A percentile compares a stretch with the other conserved stretches of the same genome.
phyloP scores from a whole-genome alignment of 2,113 vertebrate species.

The Rutilus rutilus region DNA sequence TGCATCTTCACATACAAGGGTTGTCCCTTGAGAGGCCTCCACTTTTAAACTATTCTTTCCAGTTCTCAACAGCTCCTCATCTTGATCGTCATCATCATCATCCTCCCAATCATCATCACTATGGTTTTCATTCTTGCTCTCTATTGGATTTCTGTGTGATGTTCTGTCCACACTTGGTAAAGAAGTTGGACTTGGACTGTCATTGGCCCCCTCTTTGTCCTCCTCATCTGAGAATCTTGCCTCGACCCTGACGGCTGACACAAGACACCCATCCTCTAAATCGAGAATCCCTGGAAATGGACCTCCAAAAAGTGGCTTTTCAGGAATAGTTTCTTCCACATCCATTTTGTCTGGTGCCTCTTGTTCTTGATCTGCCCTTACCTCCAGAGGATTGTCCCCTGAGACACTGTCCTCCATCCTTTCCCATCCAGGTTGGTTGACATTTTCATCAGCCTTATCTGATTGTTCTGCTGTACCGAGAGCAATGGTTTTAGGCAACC shows the following conservation, averaged over 20 bases:
- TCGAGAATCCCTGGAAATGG: conserved; percentile 53
- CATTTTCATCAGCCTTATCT: neutral
- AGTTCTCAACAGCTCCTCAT: conserved; percentile 38
- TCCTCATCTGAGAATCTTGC: conserved; percentile 75
- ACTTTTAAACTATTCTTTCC: conserved; percentile 6
- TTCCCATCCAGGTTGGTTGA: neutral
- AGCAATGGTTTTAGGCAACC: neutral
- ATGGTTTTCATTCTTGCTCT: conserved; percentile 47
- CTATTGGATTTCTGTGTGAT: conserved; percentile 44
- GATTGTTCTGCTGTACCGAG: neutral
- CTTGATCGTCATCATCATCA: conserved; percentile 40
- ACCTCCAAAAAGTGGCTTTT: conserved; percentile 32
- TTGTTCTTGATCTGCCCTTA: neutral
- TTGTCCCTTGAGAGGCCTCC: neutral
- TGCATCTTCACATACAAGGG: neutral
- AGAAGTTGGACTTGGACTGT: neutral
- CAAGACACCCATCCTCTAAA: conserved; percentile 67
- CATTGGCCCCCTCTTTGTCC: conserved; percentile 62
- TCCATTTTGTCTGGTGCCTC: conserved; percentile 21
- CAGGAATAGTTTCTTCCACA: neutral
- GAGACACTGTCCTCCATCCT: neutral
- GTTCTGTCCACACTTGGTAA: neutral
- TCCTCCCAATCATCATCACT: conserved; percentile 46
- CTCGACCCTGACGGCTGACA: conserved; percentile 74
- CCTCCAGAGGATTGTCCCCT: neutral